Percentiles rank a stretch among this genome's conserved stretches.
Evolutionary conservation across 2,888 invertebrate species (phyloP).

Genomic region (Venustoraphidia nigricollis): DNA sequence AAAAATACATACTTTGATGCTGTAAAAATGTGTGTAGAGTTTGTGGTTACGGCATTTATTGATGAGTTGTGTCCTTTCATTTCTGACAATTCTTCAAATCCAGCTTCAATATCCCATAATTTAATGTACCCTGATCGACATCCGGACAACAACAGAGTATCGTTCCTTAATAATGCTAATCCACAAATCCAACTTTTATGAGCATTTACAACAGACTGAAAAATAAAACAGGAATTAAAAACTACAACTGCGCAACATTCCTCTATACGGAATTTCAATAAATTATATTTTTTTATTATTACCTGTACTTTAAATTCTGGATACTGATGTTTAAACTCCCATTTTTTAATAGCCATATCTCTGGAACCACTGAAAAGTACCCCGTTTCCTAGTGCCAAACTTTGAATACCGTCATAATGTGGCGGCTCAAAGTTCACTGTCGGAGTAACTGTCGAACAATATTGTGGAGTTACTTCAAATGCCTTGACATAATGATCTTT

Average conservation of each 20-base stretch:
- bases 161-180: conserved; percentile 38
- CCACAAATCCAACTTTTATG: conserved; percentile 82
- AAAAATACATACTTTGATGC: conserved; percentile 59
- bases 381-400: conserved; percentile 48
- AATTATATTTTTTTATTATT: conserved; percentile 12
- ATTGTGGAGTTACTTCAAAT: conserved; percentile 6
- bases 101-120: conserved; percentile 57
- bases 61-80: conserved; percentile 49
- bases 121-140: conserved; percentile 65
- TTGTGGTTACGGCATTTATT: conserved; percentile 52
- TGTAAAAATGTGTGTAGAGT: conserved; percentile 54
- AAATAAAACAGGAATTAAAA: conserved; percentile 6
- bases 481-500: conserved; percentile 76
- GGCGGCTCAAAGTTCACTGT: conserved; percentile 62
- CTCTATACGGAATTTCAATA: not conserved
- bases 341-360: conserved; percentile 75
- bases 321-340: conserved; percentile 41
- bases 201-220: conserved; percentile 58
- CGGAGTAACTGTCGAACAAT: conserved; percentile 24
- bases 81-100: conserved; percentile 41
- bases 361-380: conserved; percentile 69
- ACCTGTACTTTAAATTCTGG: conserved; percentile 39
- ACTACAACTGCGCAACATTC: not conserved
- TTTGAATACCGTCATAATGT: conserved; percentile 82
- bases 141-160: conserved; percentile 45